Evolutionary conservation across 2,113 vertebrate genomes (phyloP), one percentile per base, ranked within the genome.

Genomic region (Arothron firmamentum): DNA sequence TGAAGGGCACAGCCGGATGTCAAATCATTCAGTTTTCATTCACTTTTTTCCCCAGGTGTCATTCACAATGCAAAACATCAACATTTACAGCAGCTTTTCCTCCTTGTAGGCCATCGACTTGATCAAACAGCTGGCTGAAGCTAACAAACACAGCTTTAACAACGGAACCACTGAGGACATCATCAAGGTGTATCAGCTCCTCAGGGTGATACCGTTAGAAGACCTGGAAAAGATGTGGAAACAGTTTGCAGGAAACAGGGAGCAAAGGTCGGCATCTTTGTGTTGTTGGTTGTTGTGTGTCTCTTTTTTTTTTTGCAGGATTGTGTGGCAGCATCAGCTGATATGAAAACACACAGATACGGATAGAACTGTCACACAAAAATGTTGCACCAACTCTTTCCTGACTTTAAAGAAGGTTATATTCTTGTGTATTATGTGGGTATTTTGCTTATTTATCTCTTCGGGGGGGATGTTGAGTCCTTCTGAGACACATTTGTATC

Each of bases 141-240:
- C 77, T 7, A 91, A 93, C 55, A 83, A 77, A 6, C 74, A 92
- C 17, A 63, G 79, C 12, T 72, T 93, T 54, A 90, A 92, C 0
- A 80, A 68, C 0, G 58, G 89, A 10, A 79, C 82, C 25, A 88
- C 88, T 0, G 75, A 90, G 41, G 89, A 90, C 1, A 70, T 85
- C 31, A 63, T 93, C 23, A 80, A 91, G 52, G 73, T 94, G 0
- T 78, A 88, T 53, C 92, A 94, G 25, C 87, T 94, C 11, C 78
- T 92, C 19, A 81, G 87, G 28, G 23, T 52, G 13, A 47, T 67
- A 5, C 81, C 79, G 0, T 10, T 69, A 38, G 87, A 92, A 17
- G 56, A 50, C 53, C 59, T 94, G 0, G 86, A 90, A 5, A 73
- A 60, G 1, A 43, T 93, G 64, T 93, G 90, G 90, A 91, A 73